Evolutionary conservation across 92 coral and sea anemone genomes (phyloP).

Genomic region (Epizoanthus illoricatus): DNA sequence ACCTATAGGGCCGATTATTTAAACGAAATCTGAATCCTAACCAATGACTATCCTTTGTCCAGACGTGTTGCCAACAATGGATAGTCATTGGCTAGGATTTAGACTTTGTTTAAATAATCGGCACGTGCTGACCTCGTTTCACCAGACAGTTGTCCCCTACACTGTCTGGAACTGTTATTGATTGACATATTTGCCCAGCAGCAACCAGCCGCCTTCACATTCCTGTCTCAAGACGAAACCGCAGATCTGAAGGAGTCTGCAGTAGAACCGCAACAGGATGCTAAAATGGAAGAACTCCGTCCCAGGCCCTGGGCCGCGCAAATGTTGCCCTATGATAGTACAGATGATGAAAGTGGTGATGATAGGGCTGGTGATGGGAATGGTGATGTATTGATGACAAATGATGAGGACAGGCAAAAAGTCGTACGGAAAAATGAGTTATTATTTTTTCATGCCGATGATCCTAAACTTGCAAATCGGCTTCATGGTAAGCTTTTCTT

Average conservation of each 20-base stretch:
- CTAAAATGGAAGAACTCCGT: conserved; percentile 42
- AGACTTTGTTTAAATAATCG: no score
- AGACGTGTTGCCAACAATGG: no score
- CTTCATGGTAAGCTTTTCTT: conserved; percentile 58
- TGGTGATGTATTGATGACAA: not conserved
- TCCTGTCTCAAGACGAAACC: conserved; percentile 46
- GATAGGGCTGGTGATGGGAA: conserved; percentile 48
- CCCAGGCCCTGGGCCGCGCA: conserved; percentile 55
- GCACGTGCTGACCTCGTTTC: no score
- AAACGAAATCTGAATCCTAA: no score
- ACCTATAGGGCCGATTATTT: no score
- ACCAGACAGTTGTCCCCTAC: no score
- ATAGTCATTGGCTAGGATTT: no score
- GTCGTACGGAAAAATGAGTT: conserved; percentile 42
- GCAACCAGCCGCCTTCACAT: conserved; percentile 49
- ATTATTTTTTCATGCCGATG: conserved; percentile 83
- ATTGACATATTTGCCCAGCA: not conserved
- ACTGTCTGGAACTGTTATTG: conserved; percentile 1
- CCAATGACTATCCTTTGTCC: no score
- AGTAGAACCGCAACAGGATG: conserved; percentile 13
- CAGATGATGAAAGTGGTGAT: conserved; percentile 66
- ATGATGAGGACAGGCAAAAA: not conserved
- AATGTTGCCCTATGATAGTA: conserved; percentile 93
- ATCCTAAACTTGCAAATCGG: conserved; percentile 67
- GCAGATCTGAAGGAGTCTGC: conserved; percentile 15